A percentile compares a stretch with the other conserved stretches of the same genome.
These are phyloP conservation scores for Leucophora obtusa DNA, from an alignment of 2,888 invertebrate genomes.

Conservation along the genomic window DNA sequence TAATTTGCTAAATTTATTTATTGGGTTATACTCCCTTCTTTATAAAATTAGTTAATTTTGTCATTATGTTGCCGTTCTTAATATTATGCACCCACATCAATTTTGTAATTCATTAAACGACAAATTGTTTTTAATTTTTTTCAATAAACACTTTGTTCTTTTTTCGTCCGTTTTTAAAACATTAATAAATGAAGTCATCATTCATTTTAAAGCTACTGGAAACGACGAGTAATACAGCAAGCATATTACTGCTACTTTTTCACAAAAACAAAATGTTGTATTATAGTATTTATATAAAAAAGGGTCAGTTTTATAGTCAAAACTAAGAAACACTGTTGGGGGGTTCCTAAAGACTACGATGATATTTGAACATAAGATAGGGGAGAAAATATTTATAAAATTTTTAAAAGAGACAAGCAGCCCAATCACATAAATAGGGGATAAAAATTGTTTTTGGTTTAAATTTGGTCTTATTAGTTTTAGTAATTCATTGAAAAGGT, in stretches of 20 bases:
- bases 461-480: too few relatives aligned
- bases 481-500: too few relatives aligned
- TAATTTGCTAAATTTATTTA: too few relatives aligned
- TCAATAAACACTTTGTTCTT: constrained; percentile 54
- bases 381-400: too few relatives aligned
- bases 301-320: too few relatives aligned
- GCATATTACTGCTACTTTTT: constrained; percentile 25
- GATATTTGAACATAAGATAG: too few relatives aligned
- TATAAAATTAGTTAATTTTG: constrained; percentile 22
- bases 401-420: too few relatives aligned
- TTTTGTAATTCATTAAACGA: constrained; percentile 63
- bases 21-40: not conserved
- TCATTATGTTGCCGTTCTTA: constrained; percentile 37
- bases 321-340: too few relatives aligned
- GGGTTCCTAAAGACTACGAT: too few relatives aligned
- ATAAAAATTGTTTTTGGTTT: too few relatives aligned
- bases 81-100: constrained; percentile 61
- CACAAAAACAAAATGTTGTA: constrained; percentile 47
- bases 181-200: constrained; percentile 63
- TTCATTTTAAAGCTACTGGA: constrained; percentile 51
- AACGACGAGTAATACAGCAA: not conserved
- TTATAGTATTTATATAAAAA: constrained; percentile 51
- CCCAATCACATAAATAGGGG: too few relatives aligned
- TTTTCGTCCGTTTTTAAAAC: constrained; percentile 26
- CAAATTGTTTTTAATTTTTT: constrained; percentile 64